Base-by-base conservation (phyloP, 2,797 vertebrate genomes). In the Gymnopithys bicolor region DNA sequence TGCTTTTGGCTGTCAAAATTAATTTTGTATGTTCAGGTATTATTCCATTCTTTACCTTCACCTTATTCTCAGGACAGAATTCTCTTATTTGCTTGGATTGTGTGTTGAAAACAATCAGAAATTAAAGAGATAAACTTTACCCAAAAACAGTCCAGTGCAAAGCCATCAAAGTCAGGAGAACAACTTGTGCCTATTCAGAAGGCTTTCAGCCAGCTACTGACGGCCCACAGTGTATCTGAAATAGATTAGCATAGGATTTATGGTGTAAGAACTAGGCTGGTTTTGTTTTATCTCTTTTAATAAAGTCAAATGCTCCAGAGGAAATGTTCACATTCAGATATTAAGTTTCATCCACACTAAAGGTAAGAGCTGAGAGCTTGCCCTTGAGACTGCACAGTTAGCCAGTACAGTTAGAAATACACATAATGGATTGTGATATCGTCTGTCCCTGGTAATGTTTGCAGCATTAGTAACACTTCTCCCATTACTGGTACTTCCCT, bases 251-350 rank as follows among this genome's bases (percentile, higher is more conserved):
- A 37, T 17, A 25, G 32, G 3, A 84, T 66, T 89, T 92, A 62
- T 30, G 33, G 37, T 53, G 19, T 43, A 89, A 92, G 46, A 87
- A 46, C 46, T 11, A 37, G 51, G 25, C 13, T 53, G 45, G 9
- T 58, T 93, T 84, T 55, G 37, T 88, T 94, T 94, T 76, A 76
- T 88, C 58, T 88, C 35, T 85, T 87, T 89, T 88, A 87, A 76
- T 78, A 91, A 71, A 6, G 8, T 18, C 32, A 33, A 91, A 79
- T 88, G 39, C 11, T 84, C 66, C 52, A 67, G 80, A 78, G 51
- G 60, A 96, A 92, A 68, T 48, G 19, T 66, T 84, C 51, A 41
- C 68, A 69, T 67, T 91, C 58, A 82, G 39, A 53, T 86, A 92
- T 56, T 63, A 64, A 64, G 39, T 73, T 92, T 84, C 43, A 58